These are phyloP conservation scores for Stegostoma tigrinum DNA, from an alignment of 2,113 vertebrate genomes.

Conservation along the genomic window DNA sequence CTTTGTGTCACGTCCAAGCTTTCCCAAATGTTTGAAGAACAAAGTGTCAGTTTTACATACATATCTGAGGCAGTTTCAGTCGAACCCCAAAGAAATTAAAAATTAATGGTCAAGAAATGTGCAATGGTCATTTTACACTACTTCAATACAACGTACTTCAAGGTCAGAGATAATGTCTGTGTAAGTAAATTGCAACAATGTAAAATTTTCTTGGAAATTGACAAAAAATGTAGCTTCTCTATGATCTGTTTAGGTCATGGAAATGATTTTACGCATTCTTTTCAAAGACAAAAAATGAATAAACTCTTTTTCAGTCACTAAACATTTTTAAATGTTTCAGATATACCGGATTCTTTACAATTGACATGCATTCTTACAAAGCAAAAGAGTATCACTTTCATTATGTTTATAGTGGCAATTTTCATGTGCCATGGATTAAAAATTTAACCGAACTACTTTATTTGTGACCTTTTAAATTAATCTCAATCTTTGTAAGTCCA, in stretches of 20 bases:
- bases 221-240: not conserved
- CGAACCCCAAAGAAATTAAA: not conserved
- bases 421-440: not conserved
- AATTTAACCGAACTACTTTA: not conserved
- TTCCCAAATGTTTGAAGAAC: not conserved
- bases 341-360: not conserved
- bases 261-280: not conserved
- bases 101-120: not conserved
- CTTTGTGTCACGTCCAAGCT: not conserved
- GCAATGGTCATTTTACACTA: not conserved
- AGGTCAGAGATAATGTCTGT: conserved; percentile 8
- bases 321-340: not conserved
- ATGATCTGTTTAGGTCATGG: not conserved
- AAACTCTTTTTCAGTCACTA: not conserved
- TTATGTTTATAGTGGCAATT: not conserved
- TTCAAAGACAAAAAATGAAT: not conserved
- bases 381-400: not conserved
- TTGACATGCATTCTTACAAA: not conserved
- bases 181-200: conserved; percentile 8
- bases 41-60: not conserved
- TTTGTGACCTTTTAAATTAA: not conserved
- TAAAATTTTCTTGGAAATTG: not conserved
- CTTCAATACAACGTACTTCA: not conserved
- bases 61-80: not conserved
- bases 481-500: not conserved